Base-by-base conservation (phyloP, 2,113 vertebrate species). In the Sula dactylatra region DNA sequence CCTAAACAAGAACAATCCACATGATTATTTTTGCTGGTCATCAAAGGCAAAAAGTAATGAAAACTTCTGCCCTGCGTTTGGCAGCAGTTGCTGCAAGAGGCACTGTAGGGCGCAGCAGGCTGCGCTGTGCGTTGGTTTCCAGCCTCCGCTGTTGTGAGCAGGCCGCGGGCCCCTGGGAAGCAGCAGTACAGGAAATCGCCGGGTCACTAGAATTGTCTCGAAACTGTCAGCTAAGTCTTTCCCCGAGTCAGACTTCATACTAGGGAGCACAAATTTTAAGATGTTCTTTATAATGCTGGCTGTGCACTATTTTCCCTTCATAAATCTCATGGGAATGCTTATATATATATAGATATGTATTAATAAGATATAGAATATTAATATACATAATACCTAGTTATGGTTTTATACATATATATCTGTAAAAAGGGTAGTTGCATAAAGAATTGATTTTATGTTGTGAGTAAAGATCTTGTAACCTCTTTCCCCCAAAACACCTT, bases 41-140 rank as follows among this genome's bases (percentile, higher is more conserved):
- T 40, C 21, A 34, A 17, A 77, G 40, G 24, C 14, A 45, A 27
- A 74, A 74, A 84, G 22, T 5, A 56, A n/a, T 26, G 64, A 36
- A 44, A 54, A 38, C 5, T 50, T 14, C 40, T 62, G 72, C 47
- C 55, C 15, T 34, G 18, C 4, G 1, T 26, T 26, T 49, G 44
- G 44, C 44, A 40, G 29, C 27, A 45, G 10, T 3, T 7, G 11
- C 64, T 81, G 66, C 34, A 13, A 4, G 36, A 29, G 29, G 47
- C 2, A 0, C 10, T 10, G 24, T 13, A 16, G 1, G 2, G 47
- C 27, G 16, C 21, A 1, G 32, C 12, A 6, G 3, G 29, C 66
- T 31, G n/a, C n/a, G n/a, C n/a, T n/a, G n/a, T n/a, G n/a, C n/a
- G n/a, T n/a, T n/a, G n/a, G n/a, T n/a, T 78, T n/a, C 22, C 25